Evolutionary conservation across 2,113 vertebrate genomes (phyloP), one percentile per base, ranked within the genome.

Genomic region (Alligator sinensis): DNA sequence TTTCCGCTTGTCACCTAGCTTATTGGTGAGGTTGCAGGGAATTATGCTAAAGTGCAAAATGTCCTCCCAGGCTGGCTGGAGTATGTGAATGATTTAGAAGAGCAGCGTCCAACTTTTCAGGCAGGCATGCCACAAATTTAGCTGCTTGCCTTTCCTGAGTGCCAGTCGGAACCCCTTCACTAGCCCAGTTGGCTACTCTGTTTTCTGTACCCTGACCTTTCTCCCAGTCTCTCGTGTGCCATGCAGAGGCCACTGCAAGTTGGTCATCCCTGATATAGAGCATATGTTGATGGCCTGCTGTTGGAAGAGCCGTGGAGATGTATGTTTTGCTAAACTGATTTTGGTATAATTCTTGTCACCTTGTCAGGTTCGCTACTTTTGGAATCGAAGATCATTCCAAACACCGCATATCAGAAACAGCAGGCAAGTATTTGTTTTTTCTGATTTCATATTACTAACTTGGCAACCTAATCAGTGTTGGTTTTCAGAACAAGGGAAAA

Each of bases 381-480:
- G 98, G 99, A 99, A 98, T 99, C 99, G 84, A 99, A 99, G 98
- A 99, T 99, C 97, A 99, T 99, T 97, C 99, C 99, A 75, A 99
- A 99, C 95, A 99, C 99, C 85, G 99, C 99, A 84, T 99, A 99
- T 99, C 99, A 99, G 96, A 99, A 99, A 98, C 99, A 99, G 97
- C 99, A 99, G 98, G 99, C 99, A 98, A 98, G 98, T 98, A 98
- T 92, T 87, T 86, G 96, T 94, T 16, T 88, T 87, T 89, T 96
- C 92, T 94, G 80, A 92, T 90, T 95, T 82, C 81, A 76, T 89
- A 83, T 92, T 97, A 68, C 84, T 92, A 86, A 83, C 91, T 63
- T 95, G 86, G 88, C 4, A 19, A 70, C 62, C 21, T 91, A 74
- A 91, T 75, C 27, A n/a, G 34, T 82, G 79, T 66, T 3, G 1